A percentile compares a stretch with the other conserved stretches of the same genome.
Evolutionary conservation across 2,888 invertebrate species (phyloP).

Genomic region (Horisme vitalbata): DNA sequence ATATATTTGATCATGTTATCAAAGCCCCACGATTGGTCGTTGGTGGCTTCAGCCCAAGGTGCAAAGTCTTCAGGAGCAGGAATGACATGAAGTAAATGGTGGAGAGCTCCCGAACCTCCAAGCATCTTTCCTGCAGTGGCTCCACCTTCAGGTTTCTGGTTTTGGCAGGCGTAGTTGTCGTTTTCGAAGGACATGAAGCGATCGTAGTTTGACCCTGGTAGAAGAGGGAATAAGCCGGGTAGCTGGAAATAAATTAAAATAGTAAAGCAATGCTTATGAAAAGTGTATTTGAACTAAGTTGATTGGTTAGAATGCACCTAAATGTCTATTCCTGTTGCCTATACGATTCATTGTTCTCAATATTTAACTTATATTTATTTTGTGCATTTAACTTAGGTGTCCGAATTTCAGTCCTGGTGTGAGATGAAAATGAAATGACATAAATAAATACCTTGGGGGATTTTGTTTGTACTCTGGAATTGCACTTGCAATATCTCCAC

Average conservation of each 20-base stretch:
- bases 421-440: too few species aligned
- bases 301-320: too few species aligned
- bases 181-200: conserved; percentile 9
- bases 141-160: not conserved
- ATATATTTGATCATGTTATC: conserved; percentile 19
- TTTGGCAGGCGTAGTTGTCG: conserved; percentile 13
- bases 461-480: too few species aligned
- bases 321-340: too few species aligned
- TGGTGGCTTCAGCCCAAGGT: conserved; percentile 15
- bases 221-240: not conserved
- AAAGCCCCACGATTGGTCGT: conserved; percentile 23
- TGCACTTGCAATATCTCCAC: too few species aligned
- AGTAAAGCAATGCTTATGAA: too few species aligned
- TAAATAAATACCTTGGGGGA: too few species aligned
- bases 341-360: too few species aligned
- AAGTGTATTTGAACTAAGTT: too few species aligned
- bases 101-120: conserved; percentile 22
- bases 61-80: conserved; percentile 13
- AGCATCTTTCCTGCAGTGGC: conserved; percentile 23
- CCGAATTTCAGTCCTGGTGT: too few species aligned
- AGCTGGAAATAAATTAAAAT: not conserved
- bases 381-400: too few species aligned
- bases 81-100: conserved; percentile 17
- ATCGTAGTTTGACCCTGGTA: conserved; percentile 17
- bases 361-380: too few species aligned